Evolutionary conservation across 2,888 invertebrate genomes (phyloP), one percentile per base, ranked within the genome.

Genomic region (Nysson spinosus): DNA sequence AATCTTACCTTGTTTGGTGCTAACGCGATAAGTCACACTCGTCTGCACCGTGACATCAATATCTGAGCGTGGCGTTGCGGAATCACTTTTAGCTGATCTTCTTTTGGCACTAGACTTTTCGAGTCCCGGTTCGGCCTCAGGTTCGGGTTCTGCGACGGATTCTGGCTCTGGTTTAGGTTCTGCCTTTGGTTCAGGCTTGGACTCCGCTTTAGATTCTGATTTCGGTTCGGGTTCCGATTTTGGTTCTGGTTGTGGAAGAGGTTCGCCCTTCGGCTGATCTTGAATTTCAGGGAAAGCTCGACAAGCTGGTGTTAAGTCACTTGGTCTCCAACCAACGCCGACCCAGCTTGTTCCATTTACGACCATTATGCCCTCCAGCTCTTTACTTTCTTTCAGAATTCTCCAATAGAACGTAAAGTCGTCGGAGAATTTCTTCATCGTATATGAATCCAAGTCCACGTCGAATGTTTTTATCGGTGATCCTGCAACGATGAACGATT

Each of bases 301-400:
- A 83, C 96, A 96, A 49, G 91, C 90, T 14, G 93, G 91, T 0
- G 93, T 94, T 52, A 95, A 81, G 6, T 91, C 90, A 32, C 89
- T 90, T 0, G 98, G 96, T 52, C 97, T 90, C 97, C 98, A 98
- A n/a, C 98, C 98, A 4, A 98, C 76, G 4, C 93, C 96, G 86
- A 87, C 77, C 89, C 87, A 98, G 9, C 96, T 94, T 0, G 94
- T 94, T 1, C 96, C 93, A 75, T 96, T 96, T n/a, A 94, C 96
- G 42, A 93, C 91, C 88, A 97, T 91, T 0, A 97, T 91, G 17
- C 96, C 90, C 86, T 98, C 98, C 19, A 98, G 89, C 88, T 98
- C 97, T n/a, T 91, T 91, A 24, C 92, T 91, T 62, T 95, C 95
- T 79, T 93, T 92, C 39, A 97, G 83, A 32, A 97, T 91, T 46